phyloP scores from a whole-genome alignment of 2,797 vertebrate genomes.

The Epinephelus coioides region DNA sequence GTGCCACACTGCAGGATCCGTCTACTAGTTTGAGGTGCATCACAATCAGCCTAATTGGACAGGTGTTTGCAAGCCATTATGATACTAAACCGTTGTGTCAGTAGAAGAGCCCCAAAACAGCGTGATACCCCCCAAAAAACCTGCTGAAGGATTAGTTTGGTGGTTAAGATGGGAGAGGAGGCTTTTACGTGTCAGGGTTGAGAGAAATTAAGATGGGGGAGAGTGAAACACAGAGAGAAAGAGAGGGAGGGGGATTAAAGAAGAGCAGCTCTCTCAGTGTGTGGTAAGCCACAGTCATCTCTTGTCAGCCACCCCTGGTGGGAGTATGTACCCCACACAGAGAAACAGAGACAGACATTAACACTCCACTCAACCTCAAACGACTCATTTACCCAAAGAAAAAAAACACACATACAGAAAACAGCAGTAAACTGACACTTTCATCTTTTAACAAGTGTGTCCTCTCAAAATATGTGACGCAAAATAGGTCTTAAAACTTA shows the following conservation, averaged over 20 bases:
- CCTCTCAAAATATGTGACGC: constrained; percentile 31
- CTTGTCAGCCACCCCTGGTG: constrained; percentile 79
- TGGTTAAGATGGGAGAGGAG: constrained; percentile 76
- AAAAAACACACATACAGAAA: constrained; percentile 16
- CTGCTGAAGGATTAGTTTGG: constrained; percentile 75
- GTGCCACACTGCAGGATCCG: constrained; percentile 66
- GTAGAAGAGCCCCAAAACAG: constrained; percentile 78
- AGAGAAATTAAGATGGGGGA: constrained; percentile 80
- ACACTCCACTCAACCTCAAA: constrained; percentile 69
- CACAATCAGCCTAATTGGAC: constrained; percentile 85
- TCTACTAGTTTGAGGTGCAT: constrained; percentile 77
- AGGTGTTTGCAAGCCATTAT: constrained; percentile 83
- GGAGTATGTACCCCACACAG: constrained; percentile 74
- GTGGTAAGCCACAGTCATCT: constrained; percentile 81
- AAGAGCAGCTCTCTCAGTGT: constrained; percentile 82
- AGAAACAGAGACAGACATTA: constrained; percentile 81
- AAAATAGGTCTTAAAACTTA: constrained; percentile 1
- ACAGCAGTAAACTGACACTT: constrained; percentile 42
- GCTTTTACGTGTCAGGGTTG: constrained; percentile 81
- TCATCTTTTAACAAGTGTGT: constrained; percentile 13
- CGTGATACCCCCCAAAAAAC: constrained; percentile 69
- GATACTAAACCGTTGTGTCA: constrained; percentile 80
- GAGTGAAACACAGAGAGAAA: constrained; percentile 68
- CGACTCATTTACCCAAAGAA: constrained; percentile 60
- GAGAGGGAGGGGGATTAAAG: constrained; percentile 79